Percentiles rank a stretch among this genome's conserved stretches.
Evolutionary conservation across 2,888 invertebrate genomes (phyloP).

Genomic region (Mantis religiosa): DNA sequence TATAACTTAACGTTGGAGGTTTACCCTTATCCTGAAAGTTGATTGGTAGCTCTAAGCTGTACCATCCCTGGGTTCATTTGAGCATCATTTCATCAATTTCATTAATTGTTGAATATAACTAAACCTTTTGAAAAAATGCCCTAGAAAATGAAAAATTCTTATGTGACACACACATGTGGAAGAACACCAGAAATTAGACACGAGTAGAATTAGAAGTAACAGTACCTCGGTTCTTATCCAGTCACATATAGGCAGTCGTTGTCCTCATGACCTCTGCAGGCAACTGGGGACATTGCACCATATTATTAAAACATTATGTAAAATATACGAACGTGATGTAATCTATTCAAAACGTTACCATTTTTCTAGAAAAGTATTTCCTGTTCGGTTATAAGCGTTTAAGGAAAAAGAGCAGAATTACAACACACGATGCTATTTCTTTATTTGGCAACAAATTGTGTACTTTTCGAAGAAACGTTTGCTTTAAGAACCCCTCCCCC

Average conservation of each 20-base stretch:
- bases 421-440: not conserved
- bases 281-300: not conserved
- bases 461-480: not conserved
- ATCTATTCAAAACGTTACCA: not conserved
- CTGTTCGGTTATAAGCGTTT: not conserved
- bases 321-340: not conserved
- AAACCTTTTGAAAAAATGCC: too few relatives aligned
- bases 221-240: not conserved
- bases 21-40: too few relatives aligned
- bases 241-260: not conserved
- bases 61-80: too few relatives aligned
- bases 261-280: not conserved
- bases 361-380: not conserved
- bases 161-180: too few relatives aligned
- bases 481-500: not conserved
- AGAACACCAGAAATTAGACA: not conserved
- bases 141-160: too few relatives aligned
- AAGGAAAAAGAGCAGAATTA: not conserved
- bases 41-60: too few relatives aligned
- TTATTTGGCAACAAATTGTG: not conserved
- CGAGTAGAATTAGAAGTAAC: not conserved
- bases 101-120: too few relatives aligned
- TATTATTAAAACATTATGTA: not conserved
- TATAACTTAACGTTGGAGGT: too few relatives aligned
- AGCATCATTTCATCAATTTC: too few relatives aligned